Evolutionary conservation across 2,888 invertebrate species (phyloP), one percentile per base, ranked within the genome.

Genomic region (Bugula neritina): DNA sequence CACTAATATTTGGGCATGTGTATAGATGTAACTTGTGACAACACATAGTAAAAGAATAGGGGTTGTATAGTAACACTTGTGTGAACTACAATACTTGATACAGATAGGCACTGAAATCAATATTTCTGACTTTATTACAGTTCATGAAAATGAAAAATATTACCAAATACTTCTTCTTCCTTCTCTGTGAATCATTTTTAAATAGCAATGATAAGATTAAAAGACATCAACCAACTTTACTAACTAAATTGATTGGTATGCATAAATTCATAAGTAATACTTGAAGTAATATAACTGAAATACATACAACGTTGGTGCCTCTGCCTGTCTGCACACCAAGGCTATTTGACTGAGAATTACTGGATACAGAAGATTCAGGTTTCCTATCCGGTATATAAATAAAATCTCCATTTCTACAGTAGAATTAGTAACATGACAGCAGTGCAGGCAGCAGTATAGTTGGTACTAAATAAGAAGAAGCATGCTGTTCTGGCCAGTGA

Each of bases 371-470:
- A 5, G 23, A 5, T 31, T 63, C 63, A 13, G 63, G 31, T 27
- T 63, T 63, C 63, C 63, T 63, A 10, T 63, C 63, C 3, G 63
- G 29, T 10, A 63, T 31, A 31, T 63, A 63, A 3, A 63, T 31
- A 27, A 63, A 63, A 2, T 63, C 63, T 2, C 63, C 34, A 17
- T 55, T 55, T n/a, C 55, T 55, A n/a, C 55, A 13, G 5, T n/a
- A 55, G 23, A 55, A 43, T 43, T 43, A 43, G n/a, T n/a, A n/a
- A n/a, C n/a, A n/a, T n/a, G n/a, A n/a, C n/a, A n/a, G n/a, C n/a
- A n/a, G n/a, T n/a, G n/a, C n/a, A n/a, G n/a, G n/a, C n/a, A n/a
- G n/a, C n/a, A n/a, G n/a, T n/a, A n/a, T n/a, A n/a, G n/a, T n/a
- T n/a, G n/a, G n/a, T n/a, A n/a, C n/a, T n/a, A n/a, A n/a, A n/a